Conservation (phyloP, 1,140 invertebrate genomes). For the Tetraneura akinire region DNA sequence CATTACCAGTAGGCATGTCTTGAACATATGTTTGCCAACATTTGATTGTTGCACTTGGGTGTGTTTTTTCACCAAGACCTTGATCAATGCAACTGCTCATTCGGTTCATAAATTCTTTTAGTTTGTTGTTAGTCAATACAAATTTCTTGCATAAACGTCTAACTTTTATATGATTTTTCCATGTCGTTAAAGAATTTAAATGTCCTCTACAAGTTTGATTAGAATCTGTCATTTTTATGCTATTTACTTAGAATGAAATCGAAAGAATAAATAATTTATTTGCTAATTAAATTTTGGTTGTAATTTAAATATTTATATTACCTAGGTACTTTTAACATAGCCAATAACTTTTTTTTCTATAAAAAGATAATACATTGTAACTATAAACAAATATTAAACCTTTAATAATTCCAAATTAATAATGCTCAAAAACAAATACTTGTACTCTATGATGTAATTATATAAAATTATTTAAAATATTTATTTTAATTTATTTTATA, state of each 20-base stretch:
- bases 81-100: slow-evolving; percentile 75
- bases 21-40: slow-evolving; percentile 92
- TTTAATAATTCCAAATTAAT: not conserved
- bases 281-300: not conserved
- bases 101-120: slow-evolving; percentile 57
- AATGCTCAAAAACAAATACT: not conserved
- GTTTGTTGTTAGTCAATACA: not conserved
- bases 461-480: not conserved
- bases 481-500: not conserved
- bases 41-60: slow-evolving; percentile 77
- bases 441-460: too few species aligned
- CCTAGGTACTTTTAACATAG: not conserved
- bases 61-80: slow-evolving; percentile 76
- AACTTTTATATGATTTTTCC: slow-evolving; percentile 20
- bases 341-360: not conserved
- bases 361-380: too few species aligned
- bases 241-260: not conserved
- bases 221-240: not conserved
- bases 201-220: not conserved
- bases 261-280: not conserved
- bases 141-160: not conserved
- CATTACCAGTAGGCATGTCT: slow-evolving; percentile 64
- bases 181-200: not conserved
- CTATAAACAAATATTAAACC: too few species aligned
- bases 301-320: not conserved